Base-by-base conservation (phyloP, 2,797 vertebrate genomes). In the Leptodactylus fallax region DNA sequence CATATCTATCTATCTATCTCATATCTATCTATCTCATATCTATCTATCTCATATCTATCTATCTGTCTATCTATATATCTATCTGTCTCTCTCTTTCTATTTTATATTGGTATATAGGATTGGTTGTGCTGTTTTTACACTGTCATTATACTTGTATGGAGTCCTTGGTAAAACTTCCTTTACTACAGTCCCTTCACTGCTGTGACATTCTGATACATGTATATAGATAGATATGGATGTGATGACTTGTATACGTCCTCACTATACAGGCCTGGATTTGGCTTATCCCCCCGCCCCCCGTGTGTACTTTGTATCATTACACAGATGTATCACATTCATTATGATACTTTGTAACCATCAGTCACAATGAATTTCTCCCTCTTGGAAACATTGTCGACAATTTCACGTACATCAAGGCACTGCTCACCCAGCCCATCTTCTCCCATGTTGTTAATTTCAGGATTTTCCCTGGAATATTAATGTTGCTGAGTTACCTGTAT, bases 11-110 rank as follows among this genome's bases (percentile, higher is more conserved):
- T 77, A 77, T 77, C 10, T 77, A 14, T 77, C 10, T 77, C n/a
- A n/a, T n/a, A 77, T 77, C 45, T 77, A 77, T 77, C 67, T 71
- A 67, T 45, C 67, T 63, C 53, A 16, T 77, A 77, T 77, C 67
- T 71, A 67, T 45, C 67, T 63, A 63, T 63, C 21, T 63, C 36
- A 2, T 36, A 36, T 36, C 36, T 36, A 36, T 36, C 36, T 36
- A 36, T 36, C 36, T 36, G n/a, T 63, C 51, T 65, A 65, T 25
- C 1, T 65, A 65, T 63, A 5, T 65, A 65, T 25, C 1, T 65
- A 65, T 25, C 9, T 65, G 23, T 65, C 12, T 67, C 7, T 23
- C 8, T 63, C 12, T 63, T 2, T 63, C 17, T 60, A 19, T 19
- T 21, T 61, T n/a, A n/a, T n/a, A n/a, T n/a, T n/a, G n/a, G n/a